These are phyloP conservation scores for Lepus europaeus DNA, from an alignment of 2,113 vertebrate genomes.

Conservation along the genomic window DNA sequence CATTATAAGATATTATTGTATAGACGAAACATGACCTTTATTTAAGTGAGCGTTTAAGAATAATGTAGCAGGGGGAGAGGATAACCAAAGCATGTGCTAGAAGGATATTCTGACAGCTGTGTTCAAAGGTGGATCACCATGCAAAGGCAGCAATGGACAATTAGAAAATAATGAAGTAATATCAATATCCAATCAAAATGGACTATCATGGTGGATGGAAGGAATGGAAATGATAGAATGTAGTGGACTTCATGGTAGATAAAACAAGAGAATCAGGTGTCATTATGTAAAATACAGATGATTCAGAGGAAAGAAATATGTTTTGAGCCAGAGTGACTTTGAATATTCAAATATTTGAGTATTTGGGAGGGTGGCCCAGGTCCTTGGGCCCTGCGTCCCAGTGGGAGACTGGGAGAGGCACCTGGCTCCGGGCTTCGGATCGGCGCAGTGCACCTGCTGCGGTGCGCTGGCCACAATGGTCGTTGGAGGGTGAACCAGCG, in stretches of 20 bases:
- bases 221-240: background rate
- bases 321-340: background rate
- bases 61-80: background rate
- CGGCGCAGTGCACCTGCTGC: too few species aligned
- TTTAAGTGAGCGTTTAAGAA: background rate
- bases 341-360: background rate
- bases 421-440: too few species aligned
- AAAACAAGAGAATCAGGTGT: background rate
- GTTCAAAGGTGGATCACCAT: background rate
- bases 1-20: background rate
- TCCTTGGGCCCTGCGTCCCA: too few species aligned
- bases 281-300: background rate
- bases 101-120: background rate
- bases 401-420: too few species aligned
- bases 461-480: too few species aligned
- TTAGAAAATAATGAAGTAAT: slow-evolving; percentile 27
- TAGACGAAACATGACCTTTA: background rate
- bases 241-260: background rate
- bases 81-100: background rate
- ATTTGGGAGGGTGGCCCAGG: too few species aligned
- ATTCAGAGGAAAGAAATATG: background rate
- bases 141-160: background rate
- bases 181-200: background rate
- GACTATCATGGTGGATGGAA: background rate
- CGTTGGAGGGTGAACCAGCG: too few species aligned